A percentile compares a stretch with the other conserved stretches of the same genome.
phyloP scores from a whole-genome alignment of 1,140 invertebrate genomes.

The Lamellibrachia luymesi region DNA sequence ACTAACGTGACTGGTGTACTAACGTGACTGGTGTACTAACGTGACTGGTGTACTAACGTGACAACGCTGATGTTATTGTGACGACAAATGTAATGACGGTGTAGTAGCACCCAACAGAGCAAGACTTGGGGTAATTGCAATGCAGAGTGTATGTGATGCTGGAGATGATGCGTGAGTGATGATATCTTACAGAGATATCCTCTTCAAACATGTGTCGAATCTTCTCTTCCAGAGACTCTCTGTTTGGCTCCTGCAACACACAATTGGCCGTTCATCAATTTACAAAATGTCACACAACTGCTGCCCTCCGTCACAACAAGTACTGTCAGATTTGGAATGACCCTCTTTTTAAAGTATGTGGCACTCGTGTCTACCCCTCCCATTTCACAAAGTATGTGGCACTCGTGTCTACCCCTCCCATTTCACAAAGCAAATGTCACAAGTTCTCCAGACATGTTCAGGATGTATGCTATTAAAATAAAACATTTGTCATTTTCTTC shows the following conservation, averaged over 20 bases:
- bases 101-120: not conserved
- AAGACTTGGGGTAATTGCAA: not conserved
- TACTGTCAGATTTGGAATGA: too few species aligned
- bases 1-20: too few species aligned
- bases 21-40: too few species aligned
- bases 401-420: too few species aligned
- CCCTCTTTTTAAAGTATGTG: not conserved
- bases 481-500: too few species aligned
- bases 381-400: not conserved
- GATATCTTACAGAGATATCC: constrained; percentile 46
- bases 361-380: too few species aligned
- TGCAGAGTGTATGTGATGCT: not conserved
- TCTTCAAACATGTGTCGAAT: constrained; percentile 51
- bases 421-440: too few species aligned
- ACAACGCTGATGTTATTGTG: not conserved
- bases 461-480: too few species aligned
- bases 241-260: constrained; percentile 36
- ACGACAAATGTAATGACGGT: not conserved
- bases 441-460: too few species aligned
- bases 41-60: not conserved
- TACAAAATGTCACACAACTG: not conserved
- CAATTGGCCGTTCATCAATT: not conserved
- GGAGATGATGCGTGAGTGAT: not conserved
- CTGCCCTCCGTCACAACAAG: not conserved
- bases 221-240: constrained; percentile 47